phyloP scores from a whole-genome alignment of 2,113 vertebrate genomes.

The Periophthalmodon schlosseri region DNA sequence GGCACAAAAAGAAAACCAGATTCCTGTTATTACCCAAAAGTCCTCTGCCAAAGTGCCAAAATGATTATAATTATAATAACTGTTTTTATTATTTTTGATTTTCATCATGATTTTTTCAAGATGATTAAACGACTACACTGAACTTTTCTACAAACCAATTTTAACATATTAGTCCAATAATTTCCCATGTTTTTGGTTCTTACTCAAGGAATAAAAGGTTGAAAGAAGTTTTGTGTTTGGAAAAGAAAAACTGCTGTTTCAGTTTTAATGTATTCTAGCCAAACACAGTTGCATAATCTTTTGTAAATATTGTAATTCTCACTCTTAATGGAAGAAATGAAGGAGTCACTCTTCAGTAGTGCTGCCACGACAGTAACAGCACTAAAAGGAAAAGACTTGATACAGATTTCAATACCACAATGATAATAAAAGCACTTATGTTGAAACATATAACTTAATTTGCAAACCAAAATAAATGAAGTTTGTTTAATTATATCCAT shows the following conservation, averaged over 20 bases:
- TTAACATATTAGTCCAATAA: background rate
- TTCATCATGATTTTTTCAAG: background rate
- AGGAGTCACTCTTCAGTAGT: no score
- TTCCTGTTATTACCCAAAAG: background rate
- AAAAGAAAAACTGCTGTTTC: background rate
- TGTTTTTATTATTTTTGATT: background rate
- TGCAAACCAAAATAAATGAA: no score
- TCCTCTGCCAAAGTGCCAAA: background rate
- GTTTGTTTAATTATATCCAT: no score
- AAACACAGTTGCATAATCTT: background rate
- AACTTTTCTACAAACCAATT: background rate
- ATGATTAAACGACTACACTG: background rate
- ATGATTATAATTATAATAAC: background rate
- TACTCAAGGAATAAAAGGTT: background rate
- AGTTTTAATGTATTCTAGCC: background rate
- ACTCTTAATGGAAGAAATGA: no score
- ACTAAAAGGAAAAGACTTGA: no score
- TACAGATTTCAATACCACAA: no score
- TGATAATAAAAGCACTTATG: no score
- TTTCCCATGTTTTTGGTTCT: background rate
- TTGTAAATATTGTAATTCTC: background rate
- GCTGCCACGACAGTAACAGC: no score
- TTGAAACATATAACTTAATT: no score
- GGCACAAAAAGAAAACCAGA: background rate
- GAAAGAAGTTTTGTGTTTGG: background rate